Base-by-base conservation (phyloP, 2,888 invertebrate genomes). In the Physocephala rufipes region DNA sequence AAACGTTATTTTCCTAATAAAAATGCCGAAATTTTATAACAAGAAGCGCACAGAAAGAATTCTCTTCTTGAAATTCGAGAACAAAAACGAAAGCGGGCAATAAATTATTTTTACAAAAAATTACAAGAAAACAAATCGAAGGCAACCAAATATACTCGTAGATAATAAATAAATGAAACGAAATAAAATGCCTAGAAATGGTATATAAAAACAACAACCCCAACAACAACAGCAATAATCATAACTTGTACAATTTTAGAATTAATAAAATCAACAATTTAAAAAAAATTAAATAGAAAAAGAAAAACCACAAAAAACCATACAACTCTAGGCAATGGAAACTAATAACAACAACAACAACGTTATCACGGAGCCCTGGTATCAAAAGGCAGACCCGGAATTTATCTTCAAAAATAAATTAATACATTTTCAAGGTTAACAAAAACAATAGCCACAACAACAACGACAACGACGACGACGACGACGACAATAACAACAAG, bases 381-480 rank as follows among this genome's bases (percentile, higher is more conserved):
- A 53, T 24, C 15, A 55, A 55, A n/a, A 21, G 24, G 26, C 16
- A 55, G 26, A 21, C 4, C 13, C 4, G 13, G n/a, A 26, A 55
- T 24, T 55, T 24, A 24, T 53, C 47, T 55, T 63, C 63, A 62
- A 62, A 61, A 51, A 62, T 63, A 69, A 69, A 51, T 69, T 69
- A 70, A 70, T 70, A 70, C 55, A 36, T 53, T 70, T 21, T 55
- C 70, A 70, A 70, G 70, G 70, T 70, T 70, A 69, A 47, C 58
- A 59, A 45, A 45, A 67, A 51, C 19, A 65, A 61, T 21, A 30
- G 58, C 55, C 15, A 55, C 66, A 19, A 2, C 4, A 24, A 55
- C 21, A 67, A 47, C 30, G n/a, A 67, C 59, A 58, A 16, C 59
- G 47, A 53, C 19, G 53, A 53, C 58, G n/a, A 51, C 15, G 51